phyloP scores from a whole-genome alignment of 2,797 vertebrate genomes.

The Pelochelys cantorii region DNA sequence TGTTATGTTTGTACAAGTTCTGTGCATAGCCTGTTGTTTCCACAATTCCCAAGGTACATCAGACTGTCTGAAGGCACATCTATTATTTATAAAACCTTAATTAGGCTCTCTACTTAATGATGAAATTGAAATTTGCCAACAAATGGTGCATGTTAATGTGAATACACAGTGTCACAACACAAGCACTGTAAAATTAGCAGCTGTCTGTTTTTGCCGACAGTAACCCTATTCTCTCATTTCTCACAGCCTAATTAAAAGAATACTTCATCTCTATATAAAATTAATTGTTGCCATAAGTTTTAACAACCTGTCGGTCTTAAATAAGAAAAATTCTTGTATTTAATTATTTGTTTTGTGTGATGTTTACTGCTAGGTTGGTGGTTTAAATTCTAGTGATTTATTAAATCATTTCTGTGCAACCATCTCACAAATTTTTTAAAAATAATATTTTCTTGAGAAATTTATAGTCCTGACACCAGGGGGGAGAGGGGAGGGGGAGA shows the following conservation, averaged over 20 bases:
- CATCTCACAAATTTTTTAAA: background rate
- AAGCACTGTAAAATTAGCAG: background rate
- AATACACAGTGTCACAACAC: background rate
- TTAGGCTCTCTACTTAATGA: background rate
- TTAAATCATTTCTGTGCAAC: background rate
- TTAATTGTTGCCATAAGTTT: background rate
- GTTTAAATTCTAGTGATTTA: background rate
- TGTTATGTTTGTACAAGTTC: background rate
- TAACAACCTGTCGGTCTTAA: background rate
- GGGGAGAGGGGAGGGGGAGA: too few species aligned
- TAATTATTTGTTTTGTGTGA: background rate
- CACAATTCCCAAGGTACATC: background rate
- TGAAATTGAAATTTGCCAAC: background rate
- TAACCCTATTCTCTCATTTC: background rate
- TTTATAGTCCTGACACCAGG: too few species aligned
- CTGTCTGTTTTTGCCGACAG: background rate
- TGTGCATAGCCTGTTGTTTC: background rate
- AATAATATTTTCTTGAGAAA: background rate
- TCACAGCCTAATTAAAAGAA: background rate
- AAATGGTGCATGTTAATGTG: background rate
- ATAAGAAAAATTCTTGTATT: background rate
- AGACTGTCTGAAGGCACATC: background rate
- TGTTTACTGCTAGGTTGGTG: background rate
- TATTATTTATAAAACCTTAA: slow-evolving; percentile 42
- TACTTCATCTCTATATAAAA: background rate